These are phyloP conservation scores for Rhinophrynus dorsalis DNA, from an alignment of 2,797 vertebrate species.

Conservation along the genomic window DNA sequence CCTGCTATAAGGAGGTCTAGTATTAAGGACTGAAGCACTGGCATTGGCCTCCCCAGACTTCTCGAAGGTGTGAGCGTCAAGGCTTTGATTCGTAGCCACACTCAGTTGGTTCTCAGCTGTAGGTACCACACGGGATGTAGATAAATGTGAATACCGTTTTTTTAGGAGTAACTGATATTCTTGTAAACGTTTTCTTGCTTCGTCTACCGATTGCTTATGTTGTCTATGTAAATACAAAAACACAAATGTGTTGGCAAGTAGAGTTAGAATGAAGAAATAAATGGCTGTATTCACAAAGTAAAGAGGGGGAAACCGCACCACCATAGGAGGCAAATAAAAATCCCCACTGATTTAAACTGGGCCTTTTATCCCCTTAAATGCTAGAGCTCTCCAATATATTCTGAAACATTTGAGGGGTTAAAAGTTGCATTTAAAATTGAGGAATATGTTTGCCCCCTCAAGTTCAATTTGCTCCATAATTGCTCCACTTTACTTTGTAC, in stretches of 20 bases:
- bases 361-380: too few species aligned
- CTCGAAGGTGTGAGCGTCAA: not conserved
- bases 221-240: constrained; percentile 61
- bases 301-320: not conserved
- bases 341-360: too few species aligned
- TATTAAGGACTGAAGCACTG: not conserved
- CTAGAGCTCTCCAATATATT: too few species aligned
- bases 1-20: not conserved
- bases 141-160: constrained; percentile 59
- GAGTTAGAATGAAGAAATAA: not conserved
- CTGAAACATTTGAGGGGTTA: too few species aligned
- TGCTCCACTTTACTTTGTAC: too few species aligned
- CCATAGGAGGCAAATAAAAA: too few species aligned
- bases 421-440: too few species aligned
- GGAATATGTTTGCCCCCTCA: too few species aligned
- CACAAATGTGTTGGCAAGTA: not conserved
- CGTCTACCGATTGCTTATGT: constrained; percentile 77
- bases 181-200: constrained; percentile 74
- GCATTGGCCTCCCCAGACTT: not conserved
- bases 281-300: too few species aligned
- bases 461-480: too few species aligned
- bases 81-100: not conserved
- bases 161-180: constrained; percentile 81
- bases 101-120: not conserved
- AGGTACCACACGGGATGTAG: constrained; percentile 25